Base-by-base conservation (phyloP, 37 sponge, comb jelly and placozoan species). In the Halisarca cf. caerulea region DNA sequence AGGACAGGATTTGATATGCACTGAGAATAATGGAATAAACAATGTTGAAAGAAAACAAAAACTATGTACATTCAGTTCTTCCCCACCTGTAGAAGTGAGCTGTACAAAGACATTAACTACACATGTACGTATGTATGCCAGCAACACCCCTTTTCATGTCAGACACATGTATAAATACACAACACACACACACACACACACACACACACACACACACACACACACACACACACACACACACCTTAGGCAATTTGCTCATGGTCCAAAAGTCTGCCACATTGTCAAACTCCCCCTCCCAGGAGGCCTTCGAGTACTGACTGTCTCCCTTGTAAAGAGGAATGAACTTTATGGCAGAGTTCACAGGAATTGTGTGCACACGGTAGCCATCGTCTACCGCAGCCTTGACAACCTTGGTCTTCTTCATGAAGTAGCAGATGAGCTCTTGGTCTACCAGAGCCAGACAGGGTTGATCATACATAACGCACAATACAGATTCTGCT, bases 291-390 rank as follows among this genome's bases (percentile, higher is more conserved):
- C 77, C 44, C 6, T 74, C 77, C 77, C 77, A 74, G 17, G 43
- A 23, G 18, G 77, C 43, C 2, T 39, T 40, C 15, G 24, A 36
- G 77, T 41, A 74, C 45, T 74, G 36, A 2, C 42, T 39, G 36
- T 74, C 77, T 8, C 36, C 44, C 2, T 36, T 24, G 25, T 74
- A 39, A 2, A 74, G 77, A 3, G 77, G 77, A 2, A 74, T 6
- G 25, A 74, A 74, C 77, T 74, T 74, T 41, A 74, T 74, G 45
- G 77, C 77, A 2, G 77, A 74, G 25, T 74, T 74, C 44, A 74
- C 40, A 6, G 77, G 77, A 25, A 74, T 74, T 1, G 77, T 36
- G 45, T 74, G 40, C 59, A 74, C 2, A 2, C 77, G 20, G 24
- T 25, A 43, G 41, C 36, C 7, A 21, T 74, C 77, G 0, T 74